Evolutionary conservation across 2,113 vertebrate species (phyloP).

Genomic region (Campylomormyrus tamandua): DNA sequence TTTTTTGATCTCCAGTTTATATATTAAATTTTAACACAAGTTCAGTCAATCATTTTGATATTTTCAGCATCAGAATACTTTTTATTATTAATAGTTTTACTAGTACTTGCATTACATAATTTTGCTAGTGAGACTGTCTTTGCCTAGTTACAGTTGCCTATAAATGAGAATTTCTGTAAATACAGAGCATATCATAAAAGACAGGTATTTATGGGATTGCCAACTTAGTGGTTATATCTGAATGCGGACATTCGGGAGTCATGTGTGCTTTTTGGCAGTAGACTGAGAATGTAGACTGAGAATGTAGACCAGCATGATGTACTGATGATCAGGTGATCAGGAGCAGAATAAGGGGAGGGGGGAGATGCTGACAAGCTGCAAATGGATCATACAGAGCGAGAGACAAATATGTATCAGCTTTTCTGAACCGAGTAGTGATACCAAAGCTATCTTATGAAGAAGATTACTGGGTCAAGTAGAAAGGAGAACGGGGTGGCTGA

Average conservation of each 20-base stretch:
- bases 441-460: neutral
- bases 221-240: no score
- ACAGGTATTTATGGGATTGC: no score
- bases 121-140: neutral
- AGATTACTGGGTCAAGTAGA: neutral
- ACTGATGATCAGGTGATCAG: no score
- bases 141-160: no score
- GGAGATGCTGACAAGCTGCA: neutral
- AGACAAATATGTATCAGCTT: neutral
- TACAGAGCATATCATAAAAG: no score
- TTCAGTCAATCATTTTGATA: neutral
- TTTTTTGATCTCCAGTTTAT: neutral
- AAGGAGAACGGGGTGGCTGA: neutral
- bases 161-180: no score
- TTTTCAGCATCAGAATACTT: neutral
- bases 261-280: no score
- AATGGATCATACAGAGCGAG: neutral
- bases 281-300: no score
- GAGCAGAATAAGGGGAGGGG: no score
- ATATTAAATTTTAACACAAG: neutral
- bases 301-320: no score
- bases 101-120: neutral
- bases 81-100: neutral
- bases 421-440: neutral
- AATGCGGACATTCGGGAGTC: no score